Conservation (phyloP, 1,140 invertebrate genomes). For the Formica exsecta region DNA sequence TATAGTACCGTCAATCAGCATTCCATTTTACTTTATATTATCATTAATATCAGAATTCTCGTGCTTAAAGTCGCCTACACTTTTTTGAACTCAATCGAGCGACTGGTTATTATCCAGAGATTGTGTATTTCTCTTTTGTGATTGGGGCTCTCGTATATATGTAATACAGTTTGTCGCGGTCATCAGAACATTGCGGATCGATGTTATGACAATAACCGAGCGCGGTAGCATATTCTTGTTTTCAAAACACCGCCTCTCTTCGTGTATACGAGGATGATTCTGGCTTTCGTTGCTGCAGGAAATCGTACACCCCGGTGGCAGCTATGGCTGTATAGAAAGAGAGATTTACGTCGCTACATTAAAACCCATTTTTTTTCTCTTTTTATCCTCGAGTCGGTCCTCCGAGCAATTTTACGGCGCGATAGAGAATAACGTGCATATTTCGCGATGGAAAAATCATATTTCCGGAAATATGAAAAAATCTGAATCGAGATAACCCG, state of each 20-base stretch:
- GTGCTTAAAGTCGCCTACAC: neutral
- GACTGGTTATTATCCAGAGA: constrained; percentile 16
- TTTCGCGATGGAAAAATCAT: constrained; percentile 40
- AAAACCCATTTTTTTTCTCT: constrained; percentile 27
- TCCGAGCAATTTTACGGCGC: constrained; percentile 23
- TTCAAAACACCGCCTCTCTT: constrained; percentile 66
- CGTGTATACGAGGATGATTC: constrained; percentile 33
- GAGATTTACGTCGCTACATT: constrained; percentile 45
- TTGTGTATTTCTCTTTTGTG: constrained; percentile 18
- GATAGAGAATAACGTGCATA: constrained; percentile 22
- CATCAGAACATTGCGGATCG: constrained; percentile 59
- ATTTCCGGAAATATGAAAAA: constrained; percentile 36
- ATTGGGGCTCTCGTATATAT: constrained; percentile 19
- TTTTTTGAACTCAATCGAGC: constrained; percentile 28
- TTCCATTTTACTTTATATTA: constrained; percentile 18
- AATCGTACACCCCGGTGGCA: constrained; percentile 37
- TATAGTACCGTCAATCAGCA: neutral
- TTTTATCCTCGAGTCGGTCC: neutral
- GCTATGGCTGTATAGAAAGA: constrained; percentile 23
- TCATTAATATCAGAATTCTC: constrained; percentile 16
- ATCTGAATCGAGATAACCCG: neutral
- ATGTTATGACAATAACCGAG: constrained; percentile 72
- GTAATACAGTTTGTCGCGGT: constrained; percentile 48
- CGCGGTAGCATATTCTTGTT: constrained; percentile 60
- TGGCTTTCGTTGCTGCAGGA: constrained; percentile 50